Evolutionary conservation across 2,113 vertebrate species (phyloP).

Genomic region (Microtus oregoni): DNA sequence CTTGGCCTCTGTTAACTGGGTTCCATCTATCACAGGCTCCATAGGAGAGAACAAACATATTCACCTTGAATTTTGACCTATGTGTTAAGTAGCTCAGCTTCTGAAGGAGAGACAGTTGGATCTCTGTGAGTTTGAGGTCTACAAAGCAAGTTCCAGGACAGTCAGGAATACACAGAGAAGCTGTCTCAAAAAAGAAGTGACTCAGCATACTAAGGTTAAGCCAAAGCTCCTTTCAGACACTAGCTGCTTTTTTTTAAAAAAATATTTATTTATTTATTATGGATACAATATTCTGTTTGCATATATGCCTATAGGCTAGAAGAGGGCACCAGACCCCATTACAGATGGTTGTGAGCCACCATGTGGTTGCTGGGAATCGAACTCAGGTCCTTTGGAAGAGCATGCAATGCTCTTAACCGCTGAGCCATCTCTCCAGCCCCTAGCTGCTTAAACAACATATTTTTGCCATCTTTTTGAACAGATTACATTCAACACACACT

Average conservation of each 20-base stretch:
- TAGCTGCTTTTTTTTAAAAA: too few species aligned
- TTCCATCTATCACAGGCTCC: background rate
- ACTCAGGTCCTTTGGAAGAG: too few species aligned
- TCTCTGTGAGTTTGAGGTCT: background rate
- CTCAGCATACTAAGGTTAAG: background rate
- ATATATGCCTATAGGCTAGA: too few species aligned
- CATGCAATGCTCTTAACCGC: too few species aligned
- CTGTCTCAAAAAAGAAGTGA: background rate
- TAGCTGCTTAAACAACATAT: background rate
- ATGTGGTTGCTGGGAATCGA: too few species aligned
- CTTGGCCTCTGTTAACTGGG: background rate
- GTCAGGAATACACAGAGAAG: background rate
- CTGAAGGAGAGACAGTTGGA: background rate
- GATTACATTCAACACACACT: background rate
- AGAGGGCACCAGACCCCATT: too few species aligned
- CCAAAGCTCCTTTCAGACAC: background rate
- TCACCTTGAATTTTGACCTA: slow-evolving; percentile 42
- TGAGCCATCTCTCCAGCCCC: too few species aligned
- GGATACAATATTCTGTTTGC: too few species aligned
- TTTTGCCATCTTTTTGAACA: background rate
- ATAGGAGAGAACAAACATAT: background rate
- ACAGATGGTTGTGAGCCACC: too few species aligned
- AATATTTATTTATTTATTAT: too few species aligned
- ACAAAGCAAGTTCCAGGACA: background rate
- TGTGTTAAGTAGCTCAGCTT: background rate